Evolutionary conservation across 1,140 invertebrate species (phyloP), one percentile per base, ranked within the genome.

Genomic region (Zaprionus davidi): DNA sequence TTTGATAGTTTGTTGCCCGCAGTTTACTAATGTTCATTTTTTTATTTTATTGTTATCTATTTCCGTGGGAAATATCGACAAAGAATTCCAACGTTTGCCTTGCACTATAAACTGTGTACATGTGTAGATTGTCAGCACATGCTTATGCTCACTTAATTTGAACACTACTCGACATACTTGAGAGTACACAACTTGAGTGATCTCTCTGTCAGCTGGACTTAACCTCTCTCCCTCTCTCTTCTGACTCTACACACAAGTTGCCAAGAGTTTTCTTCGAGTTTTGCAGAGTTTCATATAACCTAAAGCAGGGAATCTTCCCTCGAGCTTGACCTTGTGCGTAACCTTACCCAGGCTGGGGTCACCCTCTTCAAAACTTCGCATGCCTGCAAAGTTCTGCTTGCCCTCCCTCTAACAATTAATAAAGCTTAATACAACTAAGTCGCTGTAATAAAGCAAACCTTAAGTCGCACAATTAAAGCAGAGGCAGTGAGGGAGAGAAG

Each of bases 381-480:
- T 49, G 46, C 6, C 46, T 12, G n/a, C 46, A 22, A 49, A 51
- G 46, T 51, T 26, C 4, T 5, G 24, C 20, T 51, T 51, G 3
- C 3, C 11, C 12, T 9, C 38, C 38, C 36, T 56, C 26, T 51
- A 78, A 80, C 85, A 88, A 88, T 88, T 90, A 88, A 88, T 88
- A 88, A 84, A 88, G 85, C 84, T 87, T 78, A 87, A 71, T 73
- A 69, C 62, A 57, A 34, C 57, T 71, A 80, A 88, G 85, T 75
- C 81, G 44, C 41, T 76, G 75, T 57, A 84, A 88, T 88, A 88
- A 88, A 90, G 68, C 78, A 90, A 70, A 66, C 69, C 81, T 73
- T 90, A 88, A 88, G 84, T 81, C 77, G 76, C 81, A 84, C 81
- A 88, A 90, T 88, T 88, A 88, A 90, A 79, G 85, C 71, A 87